Conservation (phyloP, 92 coral and sea anemone species). For the Heliopora coerulea region DNA sequence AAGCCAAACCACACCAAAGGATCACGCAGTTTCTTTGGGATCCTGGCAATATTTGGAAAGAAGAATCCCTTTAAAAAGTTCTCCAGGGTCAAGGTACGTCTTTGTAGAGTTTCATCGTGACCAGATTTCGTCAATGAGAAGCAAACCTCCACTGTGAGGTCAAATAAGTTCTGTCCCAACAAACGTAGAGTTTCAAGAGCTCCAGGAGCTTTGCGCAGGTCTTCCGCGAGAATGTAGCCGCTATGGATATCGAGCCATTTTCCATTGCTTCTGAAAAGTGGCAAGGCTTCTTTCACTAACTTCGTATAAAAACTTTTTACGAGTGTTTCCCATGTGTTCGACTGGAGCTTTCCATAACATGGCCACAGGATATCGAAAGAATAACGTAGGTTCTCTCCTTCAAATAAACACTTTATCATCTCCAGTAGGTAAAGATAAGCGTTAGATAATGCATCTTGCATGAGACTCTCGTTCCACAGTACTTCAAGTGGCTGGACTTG, state of each 20-base stretch:
- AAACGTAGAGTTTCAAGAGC: constrained; percentile 60
- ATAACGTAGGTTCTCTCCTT: constrained; percentile 58
- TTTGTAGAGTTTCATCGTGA: constrained; percentile 32
- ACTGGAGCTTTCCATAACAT: constrained; percentile 55
- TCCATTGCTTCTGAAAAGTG: constrained; percentile 60
- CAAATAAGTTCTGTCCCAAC: constrained; percentile 72
- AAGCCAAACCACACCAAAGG: constrained; percentile 63
- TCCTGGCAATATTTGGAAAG: constrained; percentile 53
- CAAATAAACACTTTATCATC: too few species aligned
- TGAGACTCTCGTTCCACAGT: too few species aligned
- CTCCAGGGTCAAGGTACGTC: constrained; percentile 61
- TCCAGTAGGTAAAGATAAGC: too few species aligned
- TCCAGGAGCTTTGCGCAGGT: constrained; percentile 54
- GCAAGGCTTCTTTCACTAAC: constrained; percentile 49
- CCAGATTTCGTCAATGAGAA: constrained; percentile 58
- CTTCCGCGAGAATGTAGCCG: constrained; percentile 62
- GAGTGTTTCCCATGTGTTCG: constrained; percentile 73
- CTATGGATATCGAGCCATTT: constrained; percentile 62
- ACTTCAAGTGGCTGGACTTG: too few species aligned
- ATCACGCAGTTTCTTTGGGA: constrained; percentile 55
- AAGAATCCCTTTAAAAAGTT: constrained; percentile 63
- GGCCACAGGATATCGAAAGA: constrained; percentile 73
- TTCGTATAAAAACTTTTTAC: constrained; percentile 62
- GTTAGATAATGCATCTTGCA: too few species aligned
- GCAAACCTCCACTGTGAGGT: constrained; percentile 56